Conservation (phyloP, 1,140 invertebrate species). For the Gonioctena quinquepunctata region DNA sequence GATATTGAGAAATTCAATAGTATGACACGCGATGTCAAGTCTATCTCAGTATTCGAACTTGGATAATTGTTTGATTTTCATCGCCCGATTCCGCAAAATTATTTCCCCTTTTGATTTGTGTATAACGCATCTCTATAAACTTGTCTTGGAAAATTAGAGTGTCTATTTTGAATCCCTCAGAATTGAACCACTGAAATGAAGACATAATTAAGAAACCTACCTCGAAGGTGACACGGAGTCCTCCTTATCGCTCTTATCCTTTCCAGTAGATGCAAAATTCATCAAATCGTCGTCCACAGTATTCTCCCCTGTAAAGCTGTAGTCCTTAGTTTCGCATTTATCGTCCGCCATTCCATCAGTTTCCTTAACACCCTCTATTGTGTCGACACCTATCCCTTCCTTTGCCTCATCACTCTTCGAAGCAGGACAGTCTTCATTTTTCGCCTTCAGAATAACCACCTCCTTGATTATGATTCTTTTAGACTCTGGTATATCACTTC, state of each 20-base stretch:
- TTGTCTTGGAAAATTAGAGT: no score
- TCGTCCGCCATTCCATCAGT: background rate
- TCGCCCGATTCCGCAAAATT: no score
- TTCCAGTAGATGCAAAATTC: conserved; percentile 10
- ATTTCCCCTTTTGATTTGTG: no score
- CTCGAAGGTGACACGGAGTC: background rate
- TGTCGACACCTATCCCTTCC: background rate
- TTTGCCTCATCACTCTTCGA: background rate
- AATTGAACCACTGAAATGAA: no score
- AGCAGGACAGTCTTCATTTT: background rate
- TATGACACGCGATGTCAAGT: no score
- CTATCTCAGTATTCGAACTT: no score
- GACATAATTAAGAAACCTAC: no score
- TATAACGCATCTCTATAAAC: no score
- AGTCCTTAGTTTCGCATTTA: background rate
- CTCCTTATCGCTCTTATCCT: background rate
- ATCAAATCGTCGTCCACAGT: background rate
- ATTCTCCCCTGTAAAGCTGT: background rate
- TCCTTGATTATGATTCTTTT: background rate
- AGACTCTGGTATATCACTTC: background rate
- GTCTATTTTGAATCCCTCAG: no score
- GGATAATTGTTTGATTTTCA: no score
- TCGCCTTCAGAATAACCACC: background rate
- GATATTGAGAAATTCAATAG: no score
- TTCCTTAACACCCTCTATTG: background rate